These are phyloP conservation scores for Mastomys natalensis DNA, from an alignment of 2,113 vertebrate species.

Conservation along the genomic window DNA sequence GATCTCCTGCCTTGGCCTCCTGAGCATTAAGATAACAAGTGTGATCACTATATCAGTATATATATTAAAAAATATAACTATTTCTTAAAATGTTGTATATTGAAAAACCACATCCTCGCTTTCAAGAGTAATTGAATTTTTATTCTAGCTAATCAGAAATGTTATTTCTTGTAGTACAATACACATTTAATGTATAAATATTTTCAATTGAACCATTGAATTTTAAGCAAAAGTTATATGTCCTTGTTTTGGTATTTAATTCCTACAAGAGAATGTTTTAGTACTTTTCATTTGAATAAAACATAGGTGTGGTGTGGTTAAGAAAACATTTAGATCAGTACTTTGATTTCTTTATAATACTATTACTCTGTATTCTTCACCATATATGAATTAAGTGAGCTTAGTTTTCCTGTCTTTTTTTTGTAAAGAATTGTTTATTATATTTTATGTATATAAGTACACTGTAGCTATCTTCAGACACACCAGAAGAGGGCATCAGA, in stretches of 20 bases:
- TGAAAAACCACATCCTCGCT: not conserved
- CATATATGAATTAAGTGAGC: slow-evolving; percentile 51
- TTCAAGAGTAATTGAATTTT: not conserved
- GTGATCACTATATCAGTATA: not conserved
- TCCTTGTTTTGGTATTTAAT: slow-evolving; percentile 4
- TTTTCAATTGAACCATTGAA: slow-evolving; percentile 27
- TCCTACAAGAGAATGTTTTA: slow-evolving; percentile 33
- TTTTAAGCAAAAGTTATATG: slow-evolving; percentile 57
- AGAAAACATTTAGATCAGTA: slow-evolving; percentile 3
- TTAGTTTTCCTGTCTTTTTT: not conserved
- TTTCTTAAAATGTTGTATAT: slow-evolving; percentile 32
- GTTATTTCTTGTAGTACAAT: slow-evolving; percentile 24
- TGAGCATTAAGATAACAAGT: not conserved
- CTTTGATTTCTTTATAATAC: slow-evolving; percentile 23
- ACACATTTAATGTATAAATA: slow-evolving; percentile 29
- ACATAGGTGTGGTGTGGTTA: not conserved
- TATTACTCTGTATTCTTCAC: not conserved
- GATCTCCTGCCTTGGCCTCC: not conserved
- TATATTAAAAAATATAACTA: not conserved
- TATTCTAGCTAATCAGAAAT: slow-evolving; percentile 26
- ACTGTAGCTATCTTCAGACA: too few species aligned
- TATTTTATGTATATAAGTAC: too few species aligned
- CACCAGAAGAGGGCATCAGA: too few species aligned
- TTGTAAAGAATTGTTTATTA: too few species aligned
- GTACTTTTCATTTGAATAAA: slow-evolving; percentile 48